Percentiles rank a stretch among this genome's conserved stretches.
Evolutionary conservation across 2,888 invertebrate genomes (phyloP).

Genomic region (Xestoiulus laeticollis): DNA sequence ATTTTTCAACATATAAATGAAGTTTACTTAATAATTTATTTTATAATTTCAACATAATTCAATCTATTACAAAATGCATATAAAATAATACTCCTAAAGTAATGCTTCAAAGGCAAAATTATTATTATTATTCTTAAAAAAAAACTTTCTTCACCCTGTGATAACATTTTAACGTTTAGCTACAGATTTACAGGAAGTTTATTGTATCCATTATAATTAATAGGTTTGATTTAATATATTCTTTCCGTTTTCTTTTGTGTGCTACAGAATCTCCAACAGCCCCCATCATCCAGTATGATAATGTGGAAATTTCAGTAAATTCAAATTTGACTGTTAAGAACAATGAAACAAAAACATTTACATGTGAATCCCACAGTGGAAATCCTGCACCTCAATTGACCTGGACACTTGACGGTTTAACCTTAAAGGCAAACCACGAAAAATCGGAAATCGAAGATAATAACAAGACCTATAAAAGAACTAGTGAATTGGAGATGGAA

Average conservation of each 20-base stretch:
- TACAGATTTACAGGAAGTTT: no score
- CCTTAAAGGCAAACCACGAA: background rate
- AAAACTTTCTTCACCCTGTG: no score
- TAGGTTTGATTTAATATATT: background rate
- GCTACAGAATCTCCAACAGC: background rate
- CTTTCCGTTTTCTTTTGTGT: background rate
- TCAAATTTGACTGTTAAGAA: background rate
- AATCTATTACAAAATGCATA: no score
- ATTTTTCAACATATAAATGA: no score
- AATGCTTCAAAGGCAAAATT: no score
- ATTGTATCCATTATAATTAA: background rate
- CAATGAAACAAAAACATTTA: background rate
- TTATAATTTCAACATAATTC: no score
- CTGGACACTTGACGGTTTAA: background rate
- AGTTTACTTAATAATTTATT: no score
- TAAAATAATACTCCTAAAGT: no score
- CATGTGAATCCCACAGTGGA: background rate
- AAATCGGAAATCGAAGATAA: background rate
- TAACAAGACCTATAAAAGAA: slow-evolving; percentile 27
- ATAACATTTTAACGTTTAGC: no score
- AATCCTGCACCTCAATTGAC: slow-evolving; percentile 36
- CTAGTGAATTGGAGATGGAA: background rate
- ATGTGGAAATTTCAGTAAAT: background rate
- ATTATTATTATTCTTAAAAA: no score
- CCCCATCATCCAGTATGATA: background rate